Conservation (phyloP, 2,113 vertebrate genomes). For the Poeciliopsis occidentalis region DNA sequence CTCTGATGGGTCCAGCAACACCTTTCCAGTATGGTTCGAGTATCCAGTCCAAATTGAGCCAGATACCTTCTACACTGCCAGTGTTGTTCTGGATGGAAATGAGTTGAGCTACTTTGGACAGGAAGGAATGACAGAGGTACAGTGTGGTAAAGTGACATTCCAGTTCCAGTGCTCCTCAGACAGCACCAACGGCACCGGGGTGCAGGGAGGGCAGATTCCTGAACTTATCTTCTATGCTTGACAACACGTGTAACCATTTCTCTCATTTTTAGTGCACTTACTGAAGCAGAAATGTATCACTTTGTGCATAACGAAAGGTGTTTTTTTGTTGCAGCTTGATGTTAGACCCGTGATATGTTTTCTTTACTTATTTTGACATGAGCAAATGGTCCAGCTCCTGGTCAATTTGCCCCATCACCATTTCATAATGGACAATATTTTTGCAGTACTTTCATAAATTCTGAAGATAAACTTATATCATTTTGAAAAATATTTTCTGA, state of each 20-base stretch:
- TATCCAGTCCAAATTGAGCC: conserved; percentile 97
- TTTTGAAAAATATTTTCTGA: too few species aligned
- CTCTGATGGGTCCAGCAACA: conserved; percentile 96
- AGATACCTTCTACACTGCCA: conserved; percentile 97
- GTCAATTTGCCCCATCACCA: not conserved
- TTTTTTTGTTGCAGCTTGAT: conserved; percentile 56
- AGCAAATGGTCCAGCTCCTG: conserved; percentile 29
- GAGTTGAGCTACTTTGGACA: conserved; percentile 98
- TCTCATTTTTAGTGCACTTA: conserved; percentile 45
- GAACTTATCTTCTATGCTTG: conserved; percentile 98
- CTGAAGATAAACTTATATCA: not conserved
- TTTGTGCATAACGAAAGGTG: conserved; percentile 49
- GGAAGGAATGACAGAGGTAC: conserved; percentile 98
- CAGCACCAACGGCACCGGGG: conserved; percentile 97
- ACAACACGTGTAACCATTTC: conserved; percentile 51
- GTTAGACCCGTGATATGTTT: conserved; percentile 26
- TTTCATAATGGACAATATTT: not conserved
- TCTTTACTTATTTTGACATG: conserved; percentile 45
- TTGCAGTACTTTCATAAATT: not conserved
- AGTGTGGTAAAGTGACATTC: conserved; percentile 96
- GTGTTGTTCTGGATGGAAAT: conserved; percentile 92
- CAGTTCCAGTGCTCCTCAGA: conserved; percentile 98
- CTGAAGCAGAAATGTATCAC: conserved; percentile 31
- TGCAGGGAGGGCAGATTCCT: conserved; percentile 96
- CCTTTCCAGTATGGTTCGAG: conserved; percentile 96